A percentile compares a stretch with the other conserved stretches of the same genome.
Conservation (phyloP, 1,140 invertebrate species). For the Cydia fagiglandana region DNA sequence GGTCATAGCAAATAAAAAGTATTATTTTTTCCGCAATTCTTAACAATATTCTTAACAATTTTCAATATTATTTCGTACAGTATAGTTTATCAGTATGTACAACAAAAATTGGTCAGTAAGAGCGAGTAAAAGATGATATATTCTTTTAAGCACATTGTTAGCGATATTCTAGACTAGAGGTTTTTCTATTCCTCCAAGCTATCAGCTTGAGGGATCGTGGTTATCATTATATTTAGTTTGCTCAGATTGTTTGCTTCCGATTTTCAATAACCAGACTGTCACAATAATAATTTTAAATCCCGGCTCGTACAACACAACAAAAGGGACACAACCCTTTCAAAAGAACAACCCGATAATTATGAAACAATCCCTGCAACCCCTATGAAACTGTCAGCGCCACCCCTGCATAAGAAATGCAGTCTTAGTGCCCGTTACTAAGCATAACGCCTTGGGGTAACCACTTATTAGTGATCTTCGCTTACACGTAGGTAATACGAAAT, state of each 20-base stretch:
- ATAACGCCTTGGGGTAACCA: not conserved
- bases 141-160: too few species aligned
- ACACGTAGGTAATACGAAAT: not conserved
- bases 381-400: slow-evolving; percentile 14
- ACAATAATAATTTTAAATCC: slow-evolving; percentile 20
- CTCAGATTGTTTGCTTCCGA: not conserved
- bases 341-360: slow-evolving; percentile 28
- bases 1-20: not conserved
- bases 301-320: not conserved
- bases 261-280: slow-evolving; percentile 6
- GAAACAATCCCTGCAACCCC: slow-evolving; percentile 20
- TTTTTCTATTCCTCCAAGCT: not conserved
- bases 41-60: not conserved
- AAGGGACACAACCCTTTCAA: slow-evolving; percentile 3
- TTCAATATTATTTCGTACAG: too few species aligned
- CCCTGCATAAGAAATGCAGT: slow-evolving; percentile 12
- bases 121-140: too few species aligned
- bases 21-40: not conserved
- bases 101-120: too few species aligned
- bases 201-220: not conserved
- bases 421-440: not conserved
- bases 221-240: not conserved
- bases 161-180: too few species aligned
- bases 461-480: not conserved
- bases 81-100: too few species aligned